These are phyloP conservation scores for Drosophila aldrichi DNA, from an alignment of 2,888 invertebrate genomes.

Conservation along the genomic window DNA sequence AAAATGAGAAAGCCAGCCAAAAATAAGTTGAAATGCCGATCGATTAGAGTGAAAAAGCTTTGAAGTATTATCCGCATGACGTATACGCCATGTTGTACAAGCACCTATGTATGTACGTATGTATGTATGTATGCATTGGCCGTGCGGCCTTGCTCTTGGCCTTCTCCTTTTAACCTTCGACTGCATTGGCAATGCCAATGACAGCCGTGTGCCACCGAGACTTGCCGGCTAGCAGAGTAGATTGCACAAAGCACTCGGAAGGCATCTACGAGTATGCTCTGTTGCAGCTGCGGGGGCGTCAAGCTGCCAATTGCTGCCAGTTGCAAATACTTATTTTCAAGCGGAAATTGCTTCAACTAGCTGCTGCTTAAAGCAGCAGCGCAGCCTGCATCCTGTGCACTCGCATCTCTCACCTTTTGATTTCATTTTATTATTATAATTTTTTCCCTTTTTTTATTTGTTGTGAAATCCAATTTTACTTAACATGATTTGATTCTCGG, in stretches of 20 bases:
- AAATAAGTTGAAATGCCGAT: constrained; percentile 9
- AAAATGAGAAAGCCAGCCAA: constrained; percentile 1
- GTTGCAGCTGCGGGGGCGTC: constrained; percentile 9
- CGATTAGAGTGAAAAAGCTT: constrained; percentile 15
- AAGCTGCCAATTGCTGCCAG: constrained; percentile 37
- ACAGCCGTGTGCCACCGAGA: constrained; percentile 20
- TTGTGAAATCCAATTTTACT: constrained; percentile 35
- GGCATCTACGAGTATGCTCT: constrained; percentile 28
- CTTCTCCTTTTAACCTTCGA: background rate
- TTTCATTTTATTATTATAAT: constrained; percentile 1
- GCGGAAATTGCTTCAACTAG: constrained; percentile 46
- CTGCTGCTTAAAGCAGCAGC: constrained; percentile 3
- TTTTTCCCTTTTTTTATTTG: background rate
- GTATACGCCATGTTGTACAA: constrained; percentile 24
- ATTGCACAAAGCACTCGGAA: constrained; percentile 18
- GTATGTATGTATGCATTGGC: background rate
- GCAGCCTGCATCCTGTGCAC: background rate
- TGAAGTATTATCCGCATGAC: constrained; percentile 16
- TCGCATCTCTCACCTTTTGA: constrained; percentile 9
- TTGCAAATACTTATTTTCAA: constrained; percentile 19
- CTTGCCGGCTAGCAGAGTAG: constrained; percentile 5
- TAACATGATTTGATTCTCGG: constrained; percentile 18
- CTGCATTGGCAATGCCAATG: constrained; percentile 8
- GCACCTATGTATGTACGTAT: too few relatives aligned
- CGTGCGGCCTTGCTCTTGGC: constrained; percentile 5